Base-by-base conservation (phyloP, 2,888 invertebrate species). In the Noctua janthina region DNA sequence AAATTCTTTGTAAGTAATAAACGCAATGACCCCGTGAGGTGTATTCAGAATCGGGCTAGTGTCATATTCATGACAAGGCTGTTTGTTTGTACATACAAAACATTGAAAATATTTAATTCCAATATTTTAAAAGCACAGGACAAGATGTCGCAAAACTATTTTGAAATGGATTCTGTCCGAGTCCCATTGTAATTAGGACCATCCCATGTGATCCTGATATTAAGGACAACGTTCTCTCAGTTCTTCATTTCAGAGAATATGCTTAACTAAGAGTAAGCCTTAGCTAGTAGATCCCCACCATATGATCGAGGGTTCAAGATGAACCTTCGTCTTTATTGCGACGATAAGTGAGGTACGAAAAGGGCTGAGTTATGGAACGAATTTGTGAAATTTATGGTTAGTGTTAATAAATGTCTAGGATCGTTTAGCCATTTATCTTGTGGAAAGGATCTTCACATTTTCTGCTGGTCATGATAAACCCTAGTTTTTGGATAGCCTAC, bases 311-410 rank as follows among this genome's bases (percentile, higher is more conserved):
- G 85, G 74, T 70, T 76, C 51, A 46, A n/a, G 49, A 71, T 67
- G 29, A 83, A 76, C 66, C 46, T 87, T 75, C 77, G 87, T 87
- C 83, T 83, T 83, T 83, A 83, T 83, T 83, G 87, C 64, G 10
- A 66, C 39, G 83, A 83, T 83, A 83, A 83, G 87, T 83, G 78
- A 83, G 83, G 82, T 76, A 43, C 29, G 51, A 64, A 29, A 76
- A 74, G 70, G 87, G 29, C 76, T 83, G 87, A 83, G 69, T 83
- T 87, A 87, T 87, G 70, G 43, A 46, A 49, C 39, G 59, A 76
- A 76, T 87, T 83, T 86, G 66, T 71, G 77, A 83, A 87, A 70
- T 86, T 62, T 86, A 76, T 87, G 70, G 76, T 67, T 76, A 87
- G 76, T 87, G 83, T 82, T 86, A 82, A 86, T 86, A 82, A 82